Evolutionary conservation across 1,140 invertebrate species (phyloP), one percentile per base, ranked within the genome.

Genomic region (Aphaenogaster rudis): DNA sequence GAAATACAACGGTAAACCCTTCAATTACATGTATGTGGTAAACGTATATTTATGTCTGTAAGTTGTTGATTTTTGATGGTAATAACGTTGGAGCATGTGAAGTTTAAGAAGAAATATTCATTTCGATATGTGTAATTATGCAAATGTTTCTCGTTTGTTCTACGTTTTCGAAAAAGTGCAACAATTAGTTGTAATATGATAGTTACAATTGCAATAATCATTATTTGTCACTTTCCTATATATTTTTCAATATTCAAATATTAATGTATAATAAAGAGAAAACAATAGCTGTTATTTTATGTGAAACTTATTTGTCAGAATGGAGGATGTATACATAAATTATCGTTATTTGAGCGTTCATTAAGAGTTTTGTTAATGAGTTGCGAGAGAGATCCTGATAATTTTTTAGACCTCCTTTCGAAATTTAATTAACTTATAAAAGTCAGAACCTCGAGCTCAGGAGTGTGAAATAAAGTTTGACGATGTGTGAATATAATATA

Each of bases 1-100:
- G 39, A 48, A 21, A 64, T 8, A 76, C 3, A 33, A 84, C n/a
- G 52, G 45, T 59, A 72, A 81, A 50, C 4, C 15, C 3, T 78
- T 78, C 61, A 76, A 61, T 78, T 33, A 42, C 9, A 28, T 28
- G 28, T n/a, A 63, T n/a, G n/a, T 48, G 13, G 69, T 5, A 50
- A 80, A 52, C 54, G 15, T 79, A 45, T 21, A 7, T 50, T 52
- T 21, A 21, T 39, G 11, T 79, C 21, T 52, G 13, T 36, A 57
- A 33, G 2, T 0, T n/a, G 21, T 76, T 42, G 17, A 64, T 21
- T 28, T 28, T 28, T 21, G 39, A 3, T 5, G 21, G 45, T 67
- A 67, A 67, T 39, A 66, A 67, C 17, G 3, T 15, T 9, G 9
- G 9, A 1, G n/a, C 11, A 67, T 45, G 64, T 45, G 9, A 67